Evolutionary conservation across 2,797 vertebrate species (phyloP).

Genomic region (Falco rusticolus): DNA sequence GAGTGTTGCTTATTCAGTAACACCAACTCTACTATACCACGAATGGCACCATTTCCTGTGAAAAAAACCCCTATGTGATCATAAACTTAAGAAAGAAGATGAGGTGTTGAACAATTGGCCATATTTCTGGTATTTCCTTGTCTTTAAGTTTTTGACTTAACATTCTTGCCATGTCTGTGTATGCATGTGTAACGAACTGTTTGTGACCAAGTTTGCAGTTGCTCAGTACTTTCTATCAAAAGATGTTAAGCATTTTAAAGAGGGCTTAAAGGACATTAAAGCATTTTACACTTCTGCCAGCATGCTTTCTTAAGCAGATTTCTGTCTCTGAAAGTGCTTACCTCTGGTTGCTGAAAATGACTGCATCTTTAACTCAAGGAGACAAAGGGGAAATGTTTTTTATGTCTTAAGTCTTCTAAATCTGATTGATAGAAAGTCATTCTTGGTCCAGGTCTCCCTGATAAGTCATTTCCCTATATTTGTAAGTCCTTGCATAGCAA

Average conservation of each 20-base stretch:
- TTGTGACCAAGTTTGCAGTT: background rate
- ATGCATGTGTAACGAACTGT: background rate
- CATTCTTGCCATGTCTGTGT: background rate
- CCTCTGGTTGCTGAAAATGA: background rate
- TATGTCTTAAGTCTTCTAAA: background rate
- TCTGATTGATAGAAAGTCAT: background rate
- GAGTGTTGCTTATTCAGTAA: slow-evolving; percentile 24
- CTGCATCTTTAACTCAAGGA: background rate
- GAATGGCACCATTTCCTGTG: slow-evolving; percentile 25
- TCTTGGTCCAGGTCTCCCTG: background rate
- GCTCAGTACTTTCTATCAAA: background rate
- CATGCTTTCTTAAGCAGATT: background rate
- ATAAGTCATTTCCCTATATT: background rate
- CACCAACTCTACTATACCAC: slow-evolving; percentile 6
- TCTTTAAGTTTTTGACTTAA: background rate
- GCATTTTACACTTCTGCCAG: background rate
- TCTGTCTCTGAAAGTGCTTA: background rate
- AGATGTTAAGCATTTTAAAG: background rate
- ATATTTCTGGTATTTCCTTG: background rate
- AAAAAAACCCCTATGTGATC: background rate
- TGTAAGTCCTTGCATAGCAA: background rate
- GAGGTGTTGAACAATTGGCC: background rate
- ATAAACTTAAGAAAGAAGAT: background rate
- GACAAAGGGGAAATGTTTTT: background rate
- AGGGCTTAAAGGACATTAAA: background rate